Percentiles rank a stretch among this genome's conserved stretches.
These are phyloP conservation scores for Sus scrofa DNA, from an alignment of 2,113 vertebrate genomes.

Conservation along the genomic window DNA sequence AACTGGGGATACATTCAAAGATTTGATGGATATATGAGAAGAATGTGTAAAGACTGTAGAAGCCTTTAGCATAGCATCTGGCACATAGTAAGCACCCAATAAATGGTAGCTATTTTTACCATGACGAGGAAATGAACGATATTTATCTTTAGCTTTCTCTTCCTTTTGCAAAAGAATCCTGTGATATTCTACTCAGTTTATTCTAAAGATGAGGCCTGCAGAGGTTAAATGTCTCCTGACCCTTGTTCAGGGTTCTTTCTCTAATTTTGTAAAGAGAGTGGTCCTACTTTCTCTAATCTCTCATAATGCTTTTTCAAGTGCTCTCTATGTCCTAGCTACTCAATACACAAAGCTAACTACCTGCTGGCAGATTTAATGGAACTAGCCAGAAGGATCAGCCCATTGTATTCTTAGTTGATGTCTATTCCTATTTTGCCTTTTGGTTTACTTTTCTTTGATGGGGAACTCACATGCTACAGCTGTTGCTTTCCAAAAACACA, in stretches of 20 bases:
- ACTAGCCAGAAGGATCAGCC: not conserved
- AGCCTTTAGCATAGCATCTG: not conserved
- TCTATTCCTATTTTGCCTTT: not conserved
- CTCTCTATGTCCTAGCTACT: not conserved
- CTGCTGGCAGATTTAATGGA: not conserved
- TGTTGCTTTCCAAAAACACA: not conserved
- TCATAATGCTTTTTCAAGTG: not conserved
- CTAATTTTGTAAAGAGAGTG: not conserved
- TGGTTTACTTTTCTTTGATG: not conserved
- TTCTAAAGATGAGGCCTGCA: not conserved
- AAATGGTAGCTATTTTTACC: not conserved
- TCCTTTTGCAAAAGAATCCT: not conserved
- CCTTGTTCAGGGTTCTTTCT: not conserved
- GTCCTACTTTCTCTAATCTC: not conserved
- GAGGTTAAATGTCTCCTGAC: not conserved
- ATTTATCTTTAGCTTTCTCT: slow-evolving; percentile 1
- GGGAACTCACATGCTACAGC: not conserved
- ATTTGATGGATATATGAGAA: slow-evolving; percentile 12
- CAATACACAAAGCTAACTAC: not conserved
- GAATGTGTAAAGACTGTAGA: not conserved
- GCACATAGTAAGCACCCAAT: not conserved
- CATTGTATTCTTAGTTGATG: not conserved
- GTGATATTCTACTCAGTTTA: not conserved
- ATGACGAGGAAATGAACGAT: not conserved
- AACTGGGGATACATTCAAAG: not conserved